A percentile compares a stretch with the other conserved stretches of the same genome.
Evolutionary conservation across 2,113 vertebrate genomes (phyloP).

Genomic region (Platysteira castanea): DNA sequence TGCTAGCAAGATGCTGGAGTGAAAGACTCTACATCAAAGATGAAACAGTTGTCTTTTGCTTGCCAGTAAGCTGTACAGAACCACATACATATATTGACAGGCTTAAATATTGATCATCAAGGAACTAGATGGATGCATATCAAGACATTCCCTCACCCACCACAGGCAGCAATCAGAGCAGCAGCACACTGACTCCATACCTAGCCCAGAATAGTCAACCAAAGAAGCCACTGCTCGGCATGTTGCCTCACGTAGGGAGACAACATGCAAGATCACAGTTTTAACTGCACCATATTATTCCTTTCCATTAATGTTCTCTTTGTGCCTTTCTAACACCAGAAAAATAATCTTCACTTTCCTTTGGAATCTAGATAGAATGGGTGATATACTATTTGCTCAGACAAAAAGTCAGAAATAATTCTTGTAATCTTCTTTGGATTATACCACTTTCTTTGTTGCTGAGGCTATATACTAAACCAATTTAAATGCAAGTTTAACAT

Average conservation of each 20-base stretch:
- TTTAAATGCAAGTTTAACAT: neutral
- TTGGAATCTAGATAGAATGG: neutral
- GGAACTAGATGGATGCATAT: neutral
- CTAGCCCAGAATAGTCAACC: neutral
- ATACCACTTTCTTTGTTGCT: neutral
- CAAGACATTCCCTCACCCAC: neutral
- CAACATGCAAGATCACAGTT: neutral
- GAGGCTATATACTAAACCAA: neutral
- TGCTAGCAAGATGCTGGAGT: neutral
- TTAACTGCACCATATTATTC: neutral
- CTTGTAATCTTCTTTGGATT: neutral
- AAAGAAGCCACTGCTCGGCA: neutral
- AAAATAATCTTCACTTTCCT: neutral
- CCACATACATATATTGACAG: neutral
- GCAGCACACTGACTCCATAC: accelerated
- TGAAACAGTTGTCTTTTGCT: neutral
- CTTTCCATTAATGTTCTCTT: neutral
- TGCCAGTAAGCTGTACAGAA: neutral
- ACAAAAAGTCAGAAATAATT: neutral
- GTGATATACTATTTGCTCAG: neutral
- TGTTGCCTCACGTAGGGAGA: neutral
- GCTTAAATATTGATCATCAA: neutral
- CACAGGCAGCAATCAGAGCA: neutral
- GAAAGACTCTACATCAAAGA: neutral
- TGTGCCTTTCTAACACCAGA: neutral